Base-by-base conservation (phyloP, 2,113 vertebrate genomes). In the Ictalurus punctatus region DNA sequence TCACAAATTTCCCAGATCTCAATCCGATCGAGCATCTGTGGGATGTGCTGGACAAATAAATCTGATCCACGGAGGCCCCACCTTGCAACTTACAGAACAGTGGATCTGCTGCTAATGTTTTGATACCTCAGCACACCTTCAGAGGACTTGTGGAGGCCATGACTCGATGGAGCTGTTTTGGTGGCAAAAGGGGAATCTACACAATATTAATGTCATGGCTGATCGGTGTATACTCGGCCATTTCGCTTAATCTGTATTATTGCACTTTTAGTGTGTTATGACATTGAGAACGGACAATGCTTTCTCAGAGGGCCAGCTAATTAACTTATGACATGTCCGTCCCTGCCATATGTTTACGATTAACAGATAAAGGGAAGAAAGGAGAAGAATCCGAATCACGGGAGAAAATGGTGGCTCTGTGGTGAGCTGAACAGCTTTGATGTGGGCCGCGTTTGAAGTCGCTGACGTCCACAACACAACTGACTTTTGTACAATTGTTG, bases 401-500 rank as follows among this genome's bases (percentile, higher is more conserved):
- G 34, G 13, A 23, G 74, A 80, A 56, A 58, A 81, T 80, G 17
- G n/a, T 17, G 27, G 44, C 58, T 78, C 63, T 81, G 59, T 30
- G 59, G 23, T 76, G 34, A 82, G 58, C n/a, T 23, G 17, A 25
- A 61, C 21, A 59, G 84, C 25, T 65, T 79, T 80, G 74, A 87
- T 52, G 40, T 65, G 79, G 78, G 76, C 6, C 37, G 61, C 17
- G 40, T 73, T 87, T 83, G 87, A 88, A 73, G 79, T 73, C 12
- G 10, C 19, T 83, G 79, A 83, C 56, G 30, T 87, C 19, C n/a
- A 25, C 21, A 34, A 63, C 76, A 67, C 10, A 69, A 23, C 59
- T 67, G 27, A 48, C 48, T 44, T 25, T 4, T 19, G 48, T 52
- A 52, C 48, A 52, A 52, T 10, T 87, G 16, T 44, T 21, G n/a